Evolutionary conservation across 2,888 invertebrate species (phyloP).

Genomic region (Habrosyne pyritoides): DNA sequence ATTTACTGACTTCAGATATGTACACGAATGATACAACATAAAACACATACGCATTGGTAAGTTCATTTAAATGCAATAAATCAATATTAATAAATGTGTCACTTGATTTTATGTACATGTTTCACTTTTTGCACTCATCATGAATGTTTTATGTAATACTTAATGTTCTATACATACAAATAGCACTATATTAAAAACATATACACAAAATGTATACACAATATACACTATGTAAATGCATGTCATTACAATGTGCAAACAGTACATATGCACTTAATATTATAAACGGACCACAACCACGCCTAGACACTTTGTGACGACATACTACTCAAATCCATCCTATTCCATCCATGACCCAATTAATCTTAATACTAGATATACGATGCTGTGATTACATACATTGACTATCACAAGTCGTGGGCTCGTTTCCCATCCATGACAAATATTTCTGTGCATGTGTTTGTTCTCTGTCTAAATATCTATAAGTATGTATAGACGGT

Average conservation of each 20-base stretch:
- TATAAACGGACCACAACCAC: not conserved
- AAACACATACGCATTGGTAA: slow-evolving; percentile 1
- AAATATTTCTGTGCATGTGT: no score
- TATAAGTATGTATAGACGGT: no score
- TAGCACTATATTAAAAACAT: not conserved
- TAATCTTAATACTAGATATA: no score
- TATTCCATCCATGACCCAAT: not conserved
- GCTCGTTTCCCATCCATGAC: no score
- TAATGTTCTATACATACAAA: not conserved
- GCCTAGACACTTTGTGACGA: no score
- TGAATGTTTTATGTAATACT: no score
- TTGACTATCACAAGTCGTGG: no score
- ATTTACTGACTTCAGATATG: slow-evolving; percentile 6
- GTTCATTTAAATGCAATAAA: not conserved
- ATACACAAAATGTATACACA: not conserved
- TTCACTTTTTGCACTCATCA: slow-evolving; percentile 16
- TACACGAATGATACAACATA: slow-evolving; percentile 3
- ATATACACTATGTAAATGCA: not conserved
- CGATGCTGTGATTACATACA: no score
- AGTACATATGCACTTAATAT: not conserved
- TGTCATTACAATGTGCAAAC: not conserved
- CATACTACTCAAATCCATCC: no score
- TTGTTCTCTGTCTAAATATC: no score
- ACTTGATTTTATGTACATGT: not conserved
- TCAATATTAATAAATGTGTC: not conserved